Evolutionary conservation across 2,113 vertebrate genomes (phyloP).

Genomic region (Platichthys stellatus): DNA sequence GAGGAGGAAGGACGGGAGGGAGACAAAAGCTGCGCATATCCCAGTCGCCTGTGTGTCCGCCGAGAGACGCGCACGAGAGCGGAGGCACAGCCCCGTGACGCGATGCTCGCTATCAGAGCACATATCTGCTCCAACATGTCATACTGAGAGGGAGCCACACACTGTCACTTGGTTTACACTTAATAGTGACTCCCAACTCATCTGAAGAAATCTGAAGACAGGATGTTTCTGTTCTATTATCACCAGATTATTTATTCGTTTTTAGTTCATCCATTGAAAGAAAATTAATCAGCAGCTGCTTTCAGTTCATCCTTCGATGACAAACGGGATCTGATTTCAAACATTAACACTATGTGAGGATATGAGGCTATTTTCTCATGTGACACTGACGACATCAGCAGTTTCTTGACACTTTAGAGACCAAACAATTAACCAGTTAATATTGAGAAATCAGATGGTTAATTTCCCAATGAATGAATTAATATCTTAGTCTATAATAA

Average conservation of each 20-base stretch:
- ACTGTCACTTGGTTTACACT: not conserved
- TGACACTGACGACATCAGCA: too few species aligned
- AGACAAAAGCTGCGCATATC: constrained; percentile 10
- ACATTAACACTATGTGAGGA: too few species aligned
- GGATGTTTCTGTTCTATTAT: too few species aligned
- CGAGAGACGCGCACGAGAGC: constrained; percentile 23
- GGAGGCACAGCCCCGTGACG: constrained; percentile 28
- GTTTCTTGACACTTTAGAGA: not conserved
- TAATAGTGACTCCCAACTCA: not conserved
- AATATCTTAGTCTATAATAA: not conserved
- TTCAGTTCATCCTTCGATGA: too few species aligned
- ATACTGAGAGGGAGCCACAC: not conserved
- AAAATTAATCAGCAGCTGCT: too few species aligned
- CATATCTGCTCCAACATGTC: not conserved
- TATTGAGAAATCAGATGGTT: too few species aligned
- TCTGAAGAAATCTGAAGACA: too few species aligned
- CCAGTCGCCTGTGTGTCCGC: constrained; percentile 22
- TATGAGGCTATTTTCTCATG: too few species aligned
- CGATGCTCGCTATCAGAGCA: constrained; percentile 9
- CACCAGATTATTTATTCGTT: too few species aligned
- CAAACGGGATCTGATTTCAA: too few species aligned
- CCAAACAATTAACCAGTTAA: not conserved
- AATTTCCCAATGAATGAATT: not conserved
- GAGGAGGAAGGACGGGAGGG: constrained; percentile 48
- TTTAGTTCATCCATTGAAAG: too few species aligned